These are phyloP conservation scores for Pungitius pungitius DNA, from an alignment of 2,113 vertebrate species.

Conservation along the genomic window DNA sequence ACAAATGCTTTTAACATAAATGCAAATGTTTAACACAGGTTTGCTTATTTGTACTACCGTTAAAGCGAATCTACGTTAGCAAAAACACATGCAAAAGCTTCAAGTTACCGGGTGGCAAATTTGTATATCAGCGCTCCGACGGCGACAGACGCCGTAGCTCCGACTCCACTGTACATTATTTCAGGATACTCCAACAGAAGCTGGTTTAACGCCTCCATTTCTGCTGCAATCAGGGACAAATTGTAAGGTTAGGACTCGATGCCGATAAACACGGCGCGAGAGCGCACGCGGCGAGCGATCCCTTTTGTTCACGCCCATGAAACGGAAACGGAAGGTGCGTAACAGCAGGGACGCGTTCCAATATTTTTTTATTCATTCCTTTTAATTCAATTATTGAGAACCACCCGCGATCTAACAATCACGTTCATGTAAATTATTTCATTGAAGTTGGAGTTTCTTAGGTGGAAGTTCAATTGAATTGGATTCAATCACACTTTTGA, in stretches of 20 bases:
- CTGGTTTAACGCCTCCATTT: constrained; percentile 83
- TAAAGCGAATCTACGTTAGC: neutral
- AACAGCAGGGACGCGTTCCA: neutral
- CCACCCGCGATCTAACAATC: accelerated
- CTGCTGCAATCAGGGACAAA: accelerated
- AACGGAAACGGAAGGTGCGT: constrained; percentile 65
- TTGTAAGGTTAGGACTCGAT: neutral
- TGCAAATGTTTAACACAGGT: neutral
- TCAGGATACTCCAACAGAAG: constrained; percentile 79
- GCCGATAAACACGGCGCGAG: constrained; percentile 20
- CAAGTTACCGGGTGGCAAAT: constrained; percentile 84
- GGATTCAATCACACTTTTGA: accelerated
- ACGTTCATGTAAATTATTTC: accelerated
- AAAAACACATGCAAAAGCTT: neutral
- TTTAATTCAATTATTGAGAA: neutral
- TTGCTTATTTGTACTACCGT: neutral
- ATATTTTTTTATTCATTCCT: neutral
- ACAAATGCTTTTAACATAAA: no score
- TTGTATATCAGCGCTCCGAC: constrained; percentile 88
- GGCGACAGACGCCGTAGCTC: constrained; percentile 83
- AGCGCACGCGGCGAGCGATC: constrained; percentile 51
- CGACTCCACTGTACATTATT: constrained; percentile 84
- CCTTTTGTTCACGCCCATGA: constrained; percentile 53
- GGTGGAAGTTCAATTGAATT: accelerated
- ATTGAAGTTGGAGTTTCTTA: neutral